phyloP scores from a whole-genome alignment of 2,113 vertebrate species.

The Chaetops frenatus region DNA sequence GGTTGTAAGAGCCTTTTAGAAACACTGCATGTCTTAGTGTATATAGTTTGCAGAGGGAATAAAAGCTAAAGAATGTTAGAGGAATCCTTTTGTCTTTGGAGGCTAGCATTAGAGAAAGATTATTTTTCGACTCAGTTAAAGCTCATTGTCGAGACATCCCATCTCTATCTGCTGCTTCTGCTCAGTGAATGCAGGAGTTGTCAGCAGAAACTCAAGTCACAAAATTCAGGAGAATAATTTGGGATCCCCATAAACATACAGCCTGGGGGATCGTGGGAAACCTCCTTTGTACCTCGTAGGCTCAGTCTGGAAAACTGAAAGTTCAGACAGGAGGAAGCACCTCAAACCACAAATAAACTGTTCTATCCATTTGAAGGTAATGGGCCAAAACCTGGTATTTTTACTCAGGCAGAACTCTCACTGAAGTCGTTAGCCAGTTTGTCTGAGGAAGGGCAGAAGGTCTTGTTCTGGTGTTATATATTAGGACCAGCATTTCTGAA shows the following conservation, averaged over 20 bases:
- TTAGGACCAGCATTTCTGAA: constrained; percentile 2
- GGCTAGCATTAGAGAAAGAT: neutral
- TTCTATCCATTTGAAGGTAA: constrained; percentile 40
- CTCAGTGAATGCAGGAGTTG: neutral
- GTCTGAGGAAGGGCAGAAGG: neutral
- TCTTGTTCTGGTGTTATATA: neutral
- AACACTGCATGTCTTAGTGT: neutral
- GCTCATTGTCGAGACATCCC: neutral
- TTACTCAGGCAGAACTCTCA: constrained; percentile 2
- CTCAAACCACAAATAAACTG: constrained; percentile 35
- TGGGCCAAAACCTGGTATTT: constrained; percentile 10
- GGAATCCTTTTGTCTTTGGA: neutral
- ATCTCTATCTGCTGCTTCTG: neutral
- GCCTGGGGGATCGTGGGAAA: neutral
- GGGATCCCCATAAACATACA: neutral
- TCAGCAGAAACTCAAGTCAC: neutral
- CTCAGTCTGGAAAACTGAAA: neutral
- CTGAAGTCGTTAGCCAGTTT: neutral
- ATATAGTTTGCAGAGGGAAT: neutral
- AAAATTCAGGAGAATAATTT: neutral
- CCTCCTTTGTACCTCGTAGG: neutral
- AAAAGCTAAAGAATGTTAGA: neutral
- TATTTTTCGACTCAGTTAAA: neutral
- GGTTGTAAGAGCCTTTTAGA: neutral
- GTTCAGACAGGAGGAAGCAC: constrained; percentile 31